Evolutionary conservation across 1,140 invertebrate species (phyloP).

Genomic region (Lethrus apterus): DNA sequence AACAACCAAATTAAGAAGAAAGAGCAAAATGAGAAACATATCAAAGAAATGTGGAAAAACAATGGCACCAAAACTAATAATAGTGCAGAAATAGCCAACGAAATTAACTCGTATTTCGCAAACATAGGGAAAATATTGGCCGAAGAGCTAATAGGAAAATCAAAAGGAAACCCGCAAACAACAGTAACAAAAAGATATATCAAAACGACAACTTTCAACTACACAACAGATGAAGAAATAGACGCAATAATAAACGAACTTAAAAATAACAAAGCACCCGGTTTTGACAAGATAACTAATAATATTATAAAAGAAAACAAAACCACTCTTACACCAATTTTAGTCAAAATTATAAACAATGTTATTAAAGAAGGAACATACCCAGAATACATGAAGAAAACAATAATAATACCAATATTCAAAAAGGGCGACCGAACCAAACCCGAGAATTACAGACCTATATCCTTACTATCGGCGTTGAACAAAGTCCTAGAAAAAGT

Average conservation of each 20-base stretch:
- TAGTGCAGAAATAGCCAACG: background rate
- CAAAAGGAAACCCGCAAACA: background rate
- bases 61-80: background rate
- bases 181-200: background rate
- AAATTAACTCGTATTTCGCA: slow-evolving; percentile 1
- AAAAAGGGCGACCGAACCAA: no score
- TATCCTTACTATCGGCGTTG: no score
- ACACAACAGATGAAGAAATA: background rate
- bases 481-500: no score
- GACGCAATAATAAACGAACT: slow-evolving; percentile 5
- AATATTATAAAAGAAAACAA: background rate
- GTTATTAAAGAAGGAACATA: background rate
- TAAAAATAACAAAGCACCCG: slow-evolving; percentile 5
- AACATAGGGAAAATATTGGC: background rate
- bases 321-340: no score
- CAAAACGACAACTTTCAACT: background rate
- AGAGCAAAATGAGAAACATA: no score
- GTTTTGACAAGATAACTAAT: slow-evolving; percentile 1
- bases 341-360: background rate
- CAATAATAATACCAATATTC: no score
- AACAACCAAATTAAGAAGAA: no score
- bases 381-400: slow-evolving; percentile 2
- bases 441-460: no score
- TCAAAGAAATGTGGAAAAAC: background rate
- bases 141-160: background rate